Percentiles rank a stretch among this genome's conserved stretches.
Conservation (phyloP, 2,113 vertebrate genomes). For the Cyprinodon brontotheroides region DNA sequence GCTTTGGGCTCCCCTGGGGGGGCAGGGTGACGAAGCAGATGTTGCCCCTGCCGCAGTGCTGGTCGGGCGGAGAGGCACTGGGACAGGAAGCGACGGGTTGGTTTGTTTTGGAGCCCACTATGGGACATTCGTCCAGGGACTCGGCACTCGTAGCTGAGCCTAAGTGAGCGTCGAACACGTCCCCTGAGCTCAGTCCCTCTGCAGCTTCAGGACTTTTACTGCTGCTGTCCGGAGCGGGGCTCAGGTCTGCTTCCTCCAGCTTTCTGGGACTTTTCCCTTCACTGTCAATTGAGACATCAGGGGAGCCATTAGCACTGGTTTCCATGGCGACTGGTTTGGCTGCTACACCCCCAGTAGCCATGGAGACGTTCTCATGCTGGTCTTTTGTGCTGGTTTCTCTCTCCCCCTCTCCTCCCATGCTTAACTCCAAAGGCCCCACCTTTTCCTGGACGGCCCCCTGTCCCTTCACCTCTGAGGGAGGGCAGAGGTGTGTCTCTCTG, state of each 20-base stretch:
- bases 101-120: slow-evolving; percentile 39
- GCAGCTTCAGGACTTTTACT: slow-evolving; percentile 33
- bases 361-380: slow-evolving; percentile 59
- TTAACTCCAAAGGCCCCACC: slow-evolving; percentile 25
- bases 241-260: slow-evolving; percentile 26
- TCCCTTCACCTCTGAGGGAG: slow-evolving; percentile 8
- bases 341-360: slow-evolving; percentile 48
- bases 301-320: slow-evolving; percentile 61
- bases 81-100: neutral
- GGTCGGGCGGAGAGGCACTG: slow-evolving; percentile 10
- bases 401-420: slow-evolving; percentile 23
- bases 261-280: slow-evolving; percentile 40
- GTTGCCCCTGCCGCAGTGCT: slow-evolving; percentile 59
- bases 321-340: slow-evolving; percentile 62
- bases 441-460: slow-evolving; percentile 16
- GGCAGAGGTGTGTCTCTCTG: slow-evolving; percentile 6
- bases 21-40: slow-evolving; percentile 40
- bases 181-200: slow-evolving; percentile 30
- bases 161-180: slow-evolving; percentile 37
- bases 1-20: slow-evolving; percentile 75
- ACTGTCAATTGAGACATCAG: slow-evolving; percentile 60
- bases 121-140: slow-evolving; percentile 60
- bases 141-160: slow-evolving; percentile 55
- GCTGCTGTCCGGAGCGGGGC: slow-evolving; percentile 12
- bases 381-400: slow-evolving; percentile 76